These are phyloP conservation scores for Sigmodon hispidus DNA, from an alignment of 2,113 vertebrate species.

Conservation along the genomic window DNA sequence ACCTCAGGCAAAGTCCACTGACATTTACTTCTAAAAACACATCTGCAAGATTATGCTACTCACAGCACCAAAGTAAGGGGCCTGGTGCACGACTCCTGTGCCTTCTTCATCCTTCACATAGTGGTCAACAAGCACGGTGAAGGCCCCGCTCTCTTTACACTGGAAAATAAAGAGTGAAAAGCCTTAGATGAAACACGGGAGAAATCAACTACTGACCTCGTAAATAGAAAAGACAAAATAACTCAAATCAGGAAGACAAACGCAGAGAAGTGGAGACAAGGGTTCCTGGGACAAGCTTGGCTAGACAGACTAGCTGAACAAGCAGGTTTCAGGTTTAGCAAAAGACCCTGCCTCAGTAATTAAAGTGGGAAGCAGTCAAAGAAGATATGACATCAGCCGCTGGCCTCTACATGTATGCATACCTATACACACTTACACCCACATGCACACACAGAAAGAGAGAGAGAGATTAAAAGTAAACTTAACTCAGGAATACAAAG, in stretches of 20 bases:
- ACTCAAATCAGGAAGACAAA: background rate
- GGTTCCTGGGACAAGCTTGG: background rate
- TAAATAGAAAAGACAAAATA: background rate
- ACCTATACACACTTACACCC: too few species aligned
- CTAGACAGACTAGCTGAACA: background rate
- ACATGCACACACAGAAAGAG: background rate
- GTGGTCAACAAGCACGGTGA: slow-evolving; percentile 92
- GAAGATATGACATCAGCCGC: background rate
- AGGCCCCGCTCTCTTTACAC: slow-evolving; percentile 92
- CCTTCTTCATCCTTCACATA: slow-evolving; percentile 97
- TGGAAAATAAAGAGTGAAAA: slow-evolving; percentile 79
- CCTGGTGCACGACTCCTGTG: slow-evolving; percentile 97
- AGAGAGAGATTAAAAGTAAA: background rate
- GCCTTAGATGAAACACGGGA: background rate
- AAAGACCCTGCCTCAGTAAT: background rate
- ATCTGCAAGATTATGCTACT: slow-evolving; percentile 81
- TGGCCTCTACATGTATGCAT: background rate
- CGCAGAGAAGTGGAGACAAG: background rate
- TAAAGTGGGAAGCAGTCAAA: background rate
- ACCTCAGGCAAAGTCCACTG: background rate
- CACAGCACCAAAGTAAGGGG: slow-evolving; percentile 98
- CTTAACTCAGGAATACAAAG: background rate
- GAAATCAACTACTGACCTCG: background rate
- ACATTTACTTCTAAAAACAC: background rate
- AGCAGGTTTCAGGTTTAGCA: background rate